Conservation (phyloP, 2,113 vertebrate species). For the Sardina pilchardus region DNA sequence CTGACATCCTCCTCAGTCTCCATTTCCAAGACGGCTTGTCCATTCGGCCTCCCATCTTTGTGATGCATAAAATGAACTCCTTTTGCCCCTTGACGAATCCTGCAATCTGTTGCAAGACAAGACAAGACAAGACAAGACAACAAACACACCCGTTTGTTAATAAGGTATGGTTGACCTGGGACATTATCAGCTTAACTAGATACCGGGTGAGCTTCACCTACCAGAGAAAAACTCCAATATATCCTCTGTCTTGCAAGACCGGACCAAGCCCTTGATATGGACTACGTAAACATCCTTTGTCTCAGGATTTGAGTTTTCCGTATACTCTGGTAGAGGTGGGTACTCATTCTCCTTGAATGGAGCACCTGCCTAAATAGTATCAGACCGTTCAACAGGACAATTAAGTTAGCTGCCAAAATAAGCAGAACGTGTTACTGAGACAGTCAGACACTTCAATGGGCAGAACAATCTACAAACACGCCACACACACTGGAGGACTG, state of each 20-base stretch:
- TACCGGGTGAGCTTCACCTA: constrained; percentile 46
- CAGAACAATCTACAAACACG: neutral
- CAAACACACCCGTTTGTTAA: too few species aligned
- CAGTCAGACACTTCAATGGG: neutral
- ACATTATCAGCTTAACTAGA: neutral
- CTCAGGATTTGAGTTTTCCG: constrained; percentile 48
- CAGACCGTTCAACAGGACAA: neutral
- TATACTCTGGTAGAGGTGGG: constrained; percentile 72
- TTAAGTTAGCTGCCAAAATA: neutral
- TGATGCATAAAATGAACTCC: constrained; percentile 86
- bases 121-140: neutral
- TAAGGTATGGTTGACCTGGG: neutral
- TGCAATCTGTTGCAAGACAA: constrained; percentile 74
- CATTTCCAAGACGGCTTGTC: constrained; percentile 87
- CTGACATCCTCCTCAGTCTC: constrained; percentile 83
- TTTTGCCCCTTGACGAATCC: constrained; percentile 77
- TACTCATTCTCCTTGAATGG: constrained; percentile 71
- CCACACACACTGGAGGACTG: neutral
- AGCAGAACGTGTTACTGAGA: neutral
- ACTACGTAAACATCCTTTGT: constrained; percentile 78
- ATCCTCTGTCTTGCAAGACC: constrained; percentile 83
- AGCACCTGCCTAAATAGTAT: constrained; percentile 58
- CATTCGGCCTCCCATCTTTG: constrained; percentile 78
- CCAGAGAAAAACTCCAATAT: constrained; percentile 90
- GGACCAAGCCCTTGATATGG: constrained; percentile 84